Base-by-base conservation (phyloP, 2,113 vertebrate genomes). In the Polypterus bichir region DNA sequence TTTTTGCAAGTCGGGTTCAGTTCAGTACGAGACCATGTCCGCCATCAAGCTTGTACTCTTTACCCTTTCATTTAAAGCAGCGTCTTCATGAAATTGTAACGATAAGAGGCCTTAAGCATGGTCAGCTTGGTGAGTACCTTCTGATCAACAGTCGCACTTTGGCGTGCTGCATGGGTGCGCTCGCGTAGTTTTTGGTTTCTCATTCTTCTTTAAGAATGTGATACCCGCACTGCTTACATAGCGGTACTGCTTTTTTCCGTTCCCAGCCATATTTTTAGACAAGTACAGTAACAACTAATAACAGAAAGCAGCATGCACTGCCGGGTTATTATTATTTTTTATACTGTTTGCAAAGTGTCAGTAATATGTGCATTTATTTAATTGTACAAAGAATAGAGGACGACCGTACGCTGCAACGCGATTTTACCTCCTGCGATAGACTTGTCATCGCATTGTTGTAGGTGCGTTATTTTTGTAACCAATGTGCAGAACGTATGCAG, bases 91-190 rank as follows among this genome's bases (percentile, higher is more conserved):
- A 93, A 88, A 81, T 87, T 86, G 77, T 79, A 80, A 75, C 67
- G 70, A 74, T 82, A 73, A 75, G 77, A 76, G 87, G 86, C 88
- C 87, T 79, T 75, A 74, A 85, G 87, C 80, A 97, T 96, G 93
- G 89, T 91, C 87, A 83, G 76, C 82, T 91, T 87, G 91, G 93
- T 94, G 78, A 94, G 93, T 94, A 82, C 68, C 57, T 63, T 4
- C 5, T 7, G 4, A 52, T 54, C 55, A 52, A 48, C 44, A 27
- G 27, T 27, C 27, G 27, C 1, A 27, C 27, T 27, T 27, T 27
- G 27, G 27, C 27, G 27, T 72, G 62, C 63, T 71, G 69, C 62
- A 62, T 66, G 44, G 60, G 68, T 46, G 64, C 63, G 68, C 62
- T 27, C 66, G 65, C 57, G 44, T 57, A 64, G 9, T 59, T 59